These are phyloP conservation scores for Apeira syringaria DNA, from an alignment of 2,888 invertebrate species.

Conservation along the genomic window DNA sequence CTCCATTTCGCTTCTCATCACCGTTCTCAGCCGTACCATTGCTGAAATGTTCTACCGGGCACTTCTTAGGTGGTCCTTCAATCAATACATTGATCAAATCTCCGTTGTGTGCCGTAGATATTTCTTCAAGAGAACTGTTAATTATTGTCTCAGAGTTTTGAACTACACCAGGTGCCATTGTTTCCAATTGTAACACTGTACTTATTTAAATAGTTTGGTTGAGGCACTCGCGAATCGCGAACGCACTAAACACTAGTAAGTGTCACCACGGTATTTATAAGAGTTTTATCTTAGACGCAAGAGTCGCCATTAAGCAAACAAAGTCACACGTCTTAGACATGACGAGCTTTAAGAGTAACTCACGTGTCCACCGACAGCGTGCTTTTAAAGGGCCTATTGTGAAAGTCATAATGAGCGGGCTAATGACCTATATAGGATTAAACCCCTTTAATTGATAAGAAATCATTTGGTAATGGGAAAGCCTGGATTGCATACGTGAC, in stretches of 20 bases:
- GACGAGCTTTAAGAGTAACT: slow-evolving; percentile 11
- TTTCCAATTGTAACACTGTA: slow-evolving; percentile 14
- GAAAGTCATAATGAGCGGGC: no score
- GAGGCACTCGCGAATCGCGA: slow-evolving; percentile 49
- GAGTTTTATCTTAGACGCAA: slow-evolving; percentile 51
- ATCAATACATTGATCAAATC: slow-evolving; percentile 44
- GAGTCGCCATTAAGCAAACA: slow-evolving; percentile 43
- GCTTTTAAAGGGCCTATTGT: no score
- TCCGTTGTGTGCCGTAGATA: slow-evolving; percentile 36
- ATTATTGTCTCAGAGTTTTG: slow-evolving; percentile 57
- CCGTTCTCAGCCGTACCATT: slow-evolving; percentile 13
- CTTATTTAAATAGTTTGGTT: slow-evolving; percentile 28
- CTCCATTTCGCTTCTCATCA: no score
- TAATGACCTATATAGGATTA: no score
- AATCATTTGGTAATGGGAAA: neutral
- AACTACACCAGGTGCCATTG: slow-evolving; percentile 69
- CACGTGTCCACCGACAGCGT: no score
- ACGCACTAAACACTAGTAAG: slow-evolving; percentile 56
- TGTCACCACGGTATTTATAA: slow-evolving; percentile 66
- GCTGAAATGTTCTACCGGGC: slow-evolving; percentile 42
- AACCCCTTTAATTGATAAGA: neutral
- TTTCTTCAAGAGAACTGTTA: slow-evolving; percentile 41
- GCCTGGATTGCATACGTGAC: no score
- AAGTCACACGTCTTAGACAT: slow-evolving; percentile 27
- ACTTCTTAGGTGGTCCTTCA: slow-evolving; percentile 31